phyloP scores from a whole-genome alignment of 2,797 vertebrate species.

The Champsocephalus gunnari region DNA sequence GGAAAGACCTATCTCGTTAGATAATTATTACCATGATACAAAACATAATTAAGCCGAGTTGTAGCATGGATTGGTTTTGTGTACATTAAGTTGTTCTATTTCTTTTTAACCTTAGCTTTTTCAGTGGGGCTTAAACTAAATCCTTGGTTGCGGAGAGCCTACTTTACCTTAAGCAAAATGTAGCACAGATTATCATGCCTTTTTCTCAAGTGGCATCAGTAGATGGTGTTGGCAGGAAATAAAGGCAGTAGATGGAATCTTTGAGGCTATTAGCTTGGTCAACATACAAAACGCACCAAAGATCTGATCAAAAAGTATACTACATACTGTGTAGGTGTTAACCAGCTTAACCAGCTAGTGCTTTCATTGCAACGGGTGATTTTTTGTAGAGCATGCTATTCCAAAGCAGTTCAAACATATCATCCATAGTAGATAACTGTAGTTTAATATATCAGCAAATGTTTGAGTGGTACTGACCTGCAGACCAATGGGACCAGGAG shows the following conservation, averaged over 20 bases:
- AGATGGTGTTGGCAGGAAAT: slow-evolving; percentile 22
- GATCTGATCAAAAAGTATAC: slow-evolving; percentile 33
- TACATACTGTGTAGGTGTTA: background rate
- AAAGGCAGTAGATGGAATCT: slow-evolving; percentile 41
- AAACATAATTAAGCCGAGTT: slow-evolving; percentile 34
- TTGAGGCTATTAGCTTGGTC: slow-evolving; percentile 12
- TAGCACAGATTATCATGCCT: background rate
- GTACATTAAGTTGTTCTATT: background rate
- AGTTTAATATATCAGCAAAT: background rate
- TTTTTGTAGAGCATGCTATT: background rate
- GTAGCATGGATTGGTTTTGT: slow-evolving; percentile 1
- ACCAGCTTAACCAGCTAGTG: background rate
- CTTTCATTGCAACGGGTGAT: background rate
- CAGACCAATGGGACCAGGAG: slow-evolving; percentile 96
- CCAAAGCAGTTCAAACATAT: too few species aligned
- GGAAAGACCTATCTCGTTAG: slow-evolving; percentile 29
- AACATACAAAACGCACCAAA: slow-evolving; percentile 10
- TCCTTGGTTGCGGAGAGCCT: background rate
- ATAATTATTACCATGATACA: slow-evolving; percentile 18
- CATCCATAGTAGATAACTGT: background rate
- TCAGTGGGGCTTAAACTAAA: background rate
- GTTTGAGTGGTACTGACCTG: slow-evolving; percentile 85
- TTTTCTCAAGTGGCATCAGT: slow-evolving; percentile 7
- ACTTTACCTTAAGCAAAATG: background rate
- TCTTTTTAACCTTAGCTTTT: background rate